Percentiles rank a stretch among this genome's conserved stretches.
Conservation (phyloP, 2,113 vertebrate species). For the Brachionichthys hirsutus region DNA sequence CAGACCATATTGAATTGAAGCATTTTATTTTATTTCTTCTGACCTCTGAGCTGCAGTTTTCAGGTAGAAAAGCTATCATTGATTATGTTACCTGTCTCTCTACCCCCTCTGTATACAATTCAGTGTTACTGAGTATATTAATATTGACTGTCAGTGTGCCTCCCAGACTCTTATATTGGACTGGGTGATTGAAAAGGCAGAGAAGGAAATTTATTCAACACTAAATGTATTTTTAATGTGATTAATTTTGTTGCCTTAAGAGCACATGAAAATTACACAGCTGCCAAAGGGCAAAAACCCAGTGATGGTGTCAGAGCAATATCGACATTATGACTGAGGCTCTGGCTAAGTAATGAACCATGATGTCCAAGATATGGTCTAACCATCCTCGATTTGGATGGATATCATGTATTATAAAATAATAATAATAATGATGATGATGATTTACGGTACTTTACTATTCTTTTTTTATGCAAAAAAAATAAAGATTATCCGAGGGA, state of each 20-base stretch:
- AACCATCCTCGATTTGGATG: slow-evolving; percentile 30
- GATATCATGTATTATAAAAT: slow-evolving; percentile 20
- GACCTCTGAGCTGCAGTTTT: slow-evolving; percentile 33
- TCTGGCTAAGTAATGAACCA: slow-evolving; percentile 40
- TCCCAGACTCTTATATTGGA: slow-evolving; percentile 60
- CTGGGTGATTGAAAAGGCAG: slow-evolving; percentile 69
- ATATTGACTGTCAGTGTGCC: slow-evolving; percentile 75
- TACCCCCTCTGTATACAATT: slow-evolving; percentile 48
- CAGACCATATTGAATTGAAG: slow-evolving; percentile 12
- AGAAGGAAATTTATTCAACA: slow-evolving; percentile 69
- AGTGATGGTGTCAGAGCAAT: slow-evolving; percentile 43
- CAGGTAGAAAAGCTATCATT: slow-evolving; percentile 53
- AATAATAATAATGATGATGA: too few species aligned
- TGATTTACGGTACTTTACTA: too few species aligned
- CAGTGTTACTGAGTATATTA: slow-evolving; percentile 73
- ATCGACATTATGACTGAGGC: slow-evolving; percentile 43
- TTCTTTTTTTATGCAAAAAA: too few species aligned
- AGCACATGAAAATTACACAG: slow-evolving; percentile 58
- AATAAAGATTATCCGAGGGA: neutral
- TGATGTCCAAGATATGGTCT: slow-evolving; percentile 13
- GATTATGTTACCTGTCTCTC: slow-evolving; percentile 53
- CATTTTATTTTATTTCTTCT: slow-evolving; percentile 41
- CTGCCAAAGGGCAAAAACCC: slow-evolving; percentile 44
- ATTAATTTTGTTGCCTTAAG: slow-evolving; percentile 64
- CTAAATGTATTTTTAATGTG: slow-evolving; percentile 71